phyloP scores from a whole-genome alignment of 2,113 vertebrate species.

The Cyprinodon variegatus region DNA sequence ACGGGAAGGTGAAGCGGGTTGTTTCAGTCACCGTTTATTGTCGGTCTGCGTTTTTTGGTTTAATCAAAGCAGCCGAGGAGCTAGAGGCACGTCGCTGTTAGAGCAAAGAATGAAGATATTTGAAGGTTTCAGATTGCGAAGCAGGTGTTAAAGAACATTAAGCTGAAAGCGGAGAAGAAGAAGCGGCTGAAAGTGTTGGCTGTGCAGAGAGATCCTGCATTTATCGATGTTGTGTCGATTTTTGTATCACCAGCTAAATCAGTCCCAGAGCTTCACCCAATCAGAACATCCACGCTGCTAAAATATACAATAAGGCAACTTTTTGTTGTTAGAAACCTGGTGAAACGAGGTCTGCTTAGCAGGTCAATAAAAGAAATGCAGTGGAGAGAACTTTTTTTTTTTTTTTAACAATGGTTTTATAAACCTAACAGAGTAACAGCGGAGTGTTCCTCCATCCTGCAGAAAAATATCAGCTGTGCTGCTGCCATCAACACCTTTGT shows the following conservation, averaged over 20 bases:
- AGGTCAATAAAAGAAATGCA: too few species aligned
- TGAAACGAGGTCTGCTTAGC: background rate
- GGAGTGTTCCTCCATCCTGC: too few species aligned
- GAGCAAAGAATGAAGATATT: background rate
- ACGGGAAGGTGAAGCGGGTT: background rate
- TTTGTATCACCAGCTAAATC: background rate
- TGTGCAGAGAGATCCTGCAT: slow-evolving; percentile 12
- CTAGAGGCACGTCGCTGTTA: background rate
- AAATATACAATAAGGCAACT: too few species aligned
- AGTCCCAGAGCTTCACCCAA: background rate
- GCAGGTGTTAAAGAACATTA: background rate
- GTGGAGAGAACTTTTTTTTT: too few species aligned
- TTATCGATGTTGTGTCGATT: slow-evolving; percentile 10
- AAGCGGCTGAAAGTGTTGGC: slow-evolving; percentile 3
- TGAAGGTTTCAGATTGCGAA: background rate
- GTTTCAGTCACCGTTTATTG: background rate
- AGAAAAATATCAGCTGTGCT: too few species aligned
- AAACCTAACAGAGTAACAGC: too few species aligned
- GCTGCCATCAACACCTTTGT: too few species aligned
- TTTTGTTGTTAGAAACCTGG: too few species aligned
- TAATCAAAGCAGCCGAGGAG: background rate
- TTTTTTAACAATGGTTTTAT: too few species aligned
- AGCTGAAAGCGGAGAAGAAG: background rate
- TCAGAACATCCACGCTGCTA: background rate
- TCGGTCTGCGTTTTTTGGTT: background rate